These are phyloP conservation scores for Globodera rostochiensis DNA, from an alignment of 1,140 invertebrate genomes.

Conservation along the genomic window DNA sequence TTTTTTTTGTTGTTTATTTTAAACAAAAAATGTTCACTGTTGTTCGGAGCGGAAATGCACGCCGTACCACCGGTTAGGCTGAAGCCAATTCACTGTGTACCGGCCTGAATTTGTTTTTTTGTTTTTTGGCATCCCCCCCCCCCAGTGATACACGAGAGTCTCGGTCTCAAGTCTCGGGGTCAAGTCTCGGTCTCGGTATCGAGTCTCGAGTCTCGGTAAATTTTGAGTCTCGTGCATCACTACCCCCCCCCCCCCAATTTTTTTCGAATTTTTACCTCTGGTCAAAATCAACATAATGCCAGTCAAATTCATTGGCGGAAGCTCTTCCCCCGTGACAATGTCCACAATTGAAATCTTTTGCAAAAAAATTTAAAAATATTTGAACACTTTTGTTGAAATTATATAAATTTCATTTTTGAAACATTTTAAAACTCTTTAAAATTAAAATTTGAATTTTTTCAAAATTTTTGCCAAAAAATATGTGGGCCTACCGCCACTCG, in stretches of 20 bases:
- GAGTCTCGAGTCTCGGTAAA: too few species aligned
- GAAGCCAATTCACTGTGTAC: slow-evolving; percentile 61
- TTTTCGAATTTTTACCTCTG: slow-evolving; percentile 42
- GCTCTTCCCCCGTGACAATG: slow-evolving; percentile 49
- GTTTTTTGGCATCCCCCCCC: background rate
- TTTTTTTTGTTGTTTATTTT: slow-evolving; percentile 13
- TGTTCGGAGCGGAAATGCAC: slow-evolving; percentile 54
- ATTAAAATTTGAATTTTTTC: too few species aligned
- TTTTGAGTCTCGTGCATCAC: too few species aligned
- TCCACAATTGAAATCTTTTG: slow-evolving; percentile 56
- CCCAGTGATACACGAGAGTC: too few species aligned
- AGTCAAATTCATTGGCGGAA: slow-evolving; percentile 55
- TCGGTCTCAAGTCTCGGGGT: too few species aligned
- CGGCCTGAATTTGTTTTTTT: slow-evolving; percentile 48
- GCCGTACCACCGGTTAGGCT: slow-evolving; percentile 60
- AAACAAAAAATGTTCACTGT: slow-evolving; percentile 26
- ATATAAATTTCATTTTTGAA: too few species aligned
- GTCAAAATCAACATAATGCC: slow-evolving; percentile 59
- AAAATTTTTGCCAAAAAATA: background rate
- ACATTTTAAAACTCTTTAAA: too few species aligned
- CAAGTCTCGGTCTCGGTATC: too few species aligned
- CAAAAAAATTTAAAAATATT: background rate
- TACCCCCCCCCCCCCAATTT: background rate
- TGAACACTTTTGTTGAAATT: too few species aligned
- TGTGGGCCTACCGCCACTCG: background rate